Conservation (phyloP, 2,888 invertebrate genomes). For the Phalangium opilio region DNA sequence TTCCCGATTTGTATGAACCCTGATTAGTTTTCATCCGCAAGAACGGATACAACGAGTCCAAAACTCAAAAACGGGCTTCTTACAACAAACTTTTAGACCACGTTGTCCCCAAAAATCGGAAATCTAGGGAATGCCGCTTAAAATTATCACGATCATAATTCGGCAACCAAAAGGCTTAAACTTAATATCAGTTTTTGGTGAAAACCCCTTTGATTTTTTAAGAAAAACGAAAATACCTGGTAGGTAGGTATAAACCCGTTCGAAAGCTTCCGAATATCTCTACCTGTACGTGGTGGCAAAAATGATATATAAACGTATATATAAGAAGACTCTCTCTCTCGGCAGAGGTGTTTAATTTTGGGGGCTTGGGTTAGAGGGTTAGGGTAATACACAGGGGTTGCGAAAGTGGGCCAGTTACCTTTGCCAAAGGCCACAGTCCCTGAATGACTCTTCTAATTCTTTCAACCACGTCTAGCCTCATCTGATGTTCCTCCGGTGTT, state of each 20-base stretch:
- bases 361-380: constrained; percentile 1
- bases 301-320: background rate
- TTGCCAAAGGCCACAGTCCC: constrained; percentile 76
- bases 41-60: too few species aligned
- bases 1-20: too few species aligned
- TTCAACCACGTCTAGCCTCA: constrained; percentile 73
- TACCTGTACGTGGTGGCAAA: constrained; percentile 41
- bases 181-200: too few species aligned
- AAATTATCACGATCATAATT: too few species aligned
- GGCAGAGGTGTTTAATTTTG: background rate
- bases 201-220: too few species aligned
- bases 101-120: too few species aligned
- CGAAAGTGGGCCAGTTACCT: constrained; percentile 15
- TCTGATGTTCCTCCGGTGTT: constrained; percentile 72
- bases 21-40: too few species aligned
- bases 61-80: too few species aligned
- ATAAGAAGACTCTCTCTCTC: too few species aligned
- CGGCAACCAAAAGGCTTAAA: too few species aligned
- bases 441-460: constrained; percentile 75
- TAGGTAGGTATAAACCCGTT: constrained; percentile 92
- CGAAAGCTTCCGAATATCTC: constrained; percentile 97
- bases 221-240: constrained; percentile 45
- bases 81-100: too few species aligned
- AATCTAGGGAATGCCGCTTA: too few species aligned
- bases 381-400: constrained; percentile 1